Base-by-base conservation (phyloP, 2,113 vertebrate species). In the Heterotis niloticus region DNA sequence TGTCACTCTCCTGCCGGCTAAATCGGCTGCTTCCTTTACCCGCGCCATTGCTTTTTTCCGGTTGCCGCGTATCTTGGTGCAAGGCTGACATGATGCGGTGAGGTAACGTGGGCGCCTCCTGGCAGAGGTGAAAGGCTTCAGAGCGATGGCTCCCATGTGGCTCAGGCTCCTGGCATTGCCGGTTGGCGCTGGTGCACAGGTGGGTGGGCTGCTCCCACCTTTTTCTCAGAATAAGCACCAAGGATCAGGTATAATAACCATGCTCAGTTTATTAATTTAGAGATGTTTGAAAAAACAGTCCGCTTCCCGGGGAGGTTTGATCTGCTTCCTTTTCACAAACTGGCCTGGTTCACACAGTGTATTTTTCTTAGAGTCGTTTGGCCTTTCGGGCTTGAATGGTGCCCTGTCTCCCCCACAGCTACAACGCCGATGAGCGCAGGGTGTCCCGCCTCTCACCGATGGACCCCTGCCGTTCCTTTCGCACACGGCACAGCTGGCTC, bases 151-250 rank as follows among this genome's bases (percentile, higher is more conserved):
- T 65, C 59, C 60, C 59, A 54, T 78, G 26, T 60, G 5, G 29
- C 70, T 54, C 17, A 4, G 12, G 18, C 34, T 69, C 17, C 12
- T 44, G 67, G 0, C n/a, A 51, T 52, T 44, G 18, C 62, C 66
- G 60, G 56, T 28, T 78, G 77, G 67, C 28, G 59, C 20, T 69
- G 18, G 51, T 67, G 51, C 65, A 68, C 24, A 65, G 23, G 64
- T 69, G 76, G 76, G 64, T 78, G 76, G 56, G 26, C 76, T 69
- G 72, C 71, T 57, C 14, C 26, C 24, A 57, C 68, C 76, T 78
- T 10, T n/a, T 44, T 24, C n/a, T 59, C 51, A 18, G 26, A 69
- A n/a, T 54, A 59, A 18, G 65, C 13, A 24, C 13, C 13, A 13
- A 67, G 44, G 28, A 28, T 26, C 1, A 16, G 10, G 5, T 17